Evolutionary conservation across 23 tunicate species (phyloP).

Genomic region (Phallusia fumigata): DNA sequence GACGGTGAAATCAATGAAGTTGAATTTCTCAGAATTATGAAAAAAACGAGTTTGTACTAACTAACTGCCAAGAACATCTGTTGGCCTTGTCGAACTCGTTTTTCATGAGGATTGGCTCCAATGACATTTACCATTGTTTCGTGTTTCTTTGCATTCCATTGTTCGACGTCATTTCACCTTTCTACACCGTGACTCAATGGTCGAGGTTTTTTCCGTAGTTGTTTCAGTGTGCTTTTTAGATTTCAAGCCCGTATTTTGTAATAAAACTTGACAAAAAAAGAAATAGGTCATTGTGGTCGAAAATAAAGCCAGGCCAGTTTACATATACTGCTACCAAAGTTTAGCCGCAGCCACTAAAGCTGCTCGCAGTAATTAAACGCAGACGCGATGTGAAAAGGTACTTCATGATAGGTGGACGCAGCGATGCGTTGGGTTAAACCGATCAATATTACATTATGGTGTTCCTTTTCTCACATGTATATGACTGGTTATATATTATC

Average conservation of each 20-base stretch:
- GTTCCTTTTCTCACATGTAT: too few relatives aligned
- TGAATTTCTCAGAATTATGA: constrained; percentile 98
- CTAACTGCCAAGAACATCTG: too few relatives aligned
- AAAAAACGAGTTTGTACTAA: constrained; percentile 94
- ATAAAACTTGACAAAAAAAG: background rate
- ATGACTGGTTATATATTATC: too few relatives aligned
- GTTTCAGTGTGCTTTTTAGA: background rate
- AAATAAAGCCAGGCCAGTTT: background rate
- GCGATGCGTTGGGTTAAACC: too few relatives aligned
- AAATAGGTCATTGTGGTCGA: background rate
- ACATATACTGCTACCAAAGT: too few relatives aligned
- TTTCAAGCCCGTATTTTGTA: background rate
- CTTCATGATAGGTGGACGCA: too few relatives aligned
- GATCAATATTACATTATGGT: too few relatives aligned
- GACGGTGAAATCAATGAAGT: constrained; percentile 99
- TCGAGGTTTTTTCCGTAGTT: background rate
- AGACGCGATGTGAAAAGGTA: too few relatives aligned
- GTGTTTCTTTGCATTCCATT: constrained; percentile 3
- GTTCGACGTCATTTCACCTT: background rate
- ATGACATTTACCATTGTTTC: background rate
- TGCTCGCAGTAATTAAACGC: too few relatives aligned
- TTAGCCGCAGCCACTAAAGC: too few relatives aligned
- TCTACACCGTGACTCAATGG: background rate
- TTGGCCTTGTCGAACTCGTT: background rate
- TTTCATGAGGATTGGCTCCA: background rate